Evolutionary conservation across 2,113 vertebrate species (phyloP).

Genomic region (Brienomyrus brachyistius): DNA sequence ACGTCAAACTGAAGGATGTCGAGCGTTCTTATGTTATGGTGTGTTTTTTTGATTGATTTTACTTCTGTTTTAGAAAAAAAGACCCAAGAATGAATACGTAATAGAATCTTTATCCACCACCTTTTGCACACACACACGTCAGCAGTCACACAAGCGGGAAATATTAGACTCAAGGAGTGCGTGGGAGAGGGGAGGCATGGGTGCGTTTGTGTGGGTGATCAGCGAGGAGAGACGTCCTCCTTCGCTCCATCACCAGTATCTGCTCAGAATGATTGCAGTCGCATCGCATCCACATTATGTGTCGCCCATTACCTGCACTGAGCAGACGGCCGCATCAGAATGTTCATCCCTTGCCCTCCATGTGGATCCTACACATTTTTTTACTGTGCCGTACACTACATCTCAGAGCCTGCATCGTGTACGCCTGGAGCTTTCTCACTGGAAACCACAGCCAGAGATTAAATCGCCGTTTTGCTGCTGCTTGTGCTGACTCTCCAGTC

Average conservation of each 20-base stretch:
- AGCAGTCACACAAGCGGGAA: neutral
- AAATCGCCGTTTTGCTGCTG: neutral
- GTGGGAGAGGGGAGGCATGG: neutral
- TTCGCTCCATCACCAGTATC: neutral
- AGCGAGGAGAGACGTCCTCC: neutral
- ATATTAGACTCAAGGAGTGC: neutral
- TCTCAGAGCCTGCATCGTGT: neutral
- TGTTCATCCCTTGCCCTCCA: no score
- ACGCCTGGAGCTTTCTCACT: neutral
- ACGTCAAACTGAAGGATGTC: neutral
- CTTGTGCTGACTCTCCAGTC: neutral
- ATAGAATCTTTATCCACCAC: neutral
- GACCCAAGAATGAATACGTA: neutral
- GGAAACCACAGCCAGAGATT: neutral
- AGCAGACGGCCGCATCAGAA: neutral
- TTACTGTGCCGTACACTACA: neutral
- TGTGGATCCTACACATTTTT: neutral
- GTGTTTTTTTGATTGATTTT: neutral
- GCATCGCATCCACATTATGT: neutral
- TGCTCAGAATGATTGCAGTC: neutral
- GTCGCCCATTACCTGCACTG: neutral
- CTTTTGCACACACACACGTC: neutral
- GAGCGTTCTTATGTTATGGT: neutral
- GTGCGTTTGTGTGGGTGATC: neutral
- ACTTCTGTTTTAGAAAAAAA: neutral